Base-by-base conservation (phyloP, 2,888 invertebrate genomes). In the Coleophora deauratella region DNA sequence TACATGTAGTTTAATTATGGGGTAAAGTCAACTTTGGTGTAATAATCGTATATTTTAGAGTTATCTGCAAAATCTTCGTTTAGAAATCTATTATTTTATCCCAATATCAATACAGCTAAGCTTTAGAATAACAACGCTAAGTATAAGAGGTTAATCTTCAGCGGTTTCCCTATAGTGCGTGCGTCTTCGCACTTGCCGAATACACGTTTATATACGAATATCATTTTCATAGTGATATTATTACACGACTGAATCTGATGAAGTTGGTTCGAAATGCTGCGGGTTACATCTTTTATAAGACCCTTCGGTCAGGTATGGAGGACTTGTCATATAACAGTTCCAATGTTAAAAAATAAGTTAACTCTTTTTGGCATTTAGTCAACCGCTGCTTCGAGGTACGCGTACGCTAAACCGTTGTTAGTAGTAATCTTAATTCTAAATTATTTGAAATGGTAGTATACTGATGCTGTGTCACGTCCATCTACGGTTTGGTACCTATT, bases 211-310 rank as follows among this genome's bases (percentile, higher is more conserved):
- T 21, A 3, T n/a, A n/a, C n/a, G n/a, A n/a, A n/a, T n/a, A n/a
- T n/a, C n/a, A 21, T 21, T 21, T 21, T 21, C 21, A 21, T 4
- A 21, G 21, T 21, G 15, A 33, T 33, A 9, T 33, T 37, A 41
- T 40, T 43, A 15, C 15, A 43, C 44, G 46, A 45, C 50, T 50
- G 49, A 62, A 56, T 60, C 57, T 63, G 51, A 54, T 59, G 55
- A 50, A 55, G 52, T 50, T 52, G 45, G 40, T 41, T 47, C 54
- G 50, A 63, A 55, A 85, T 85, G 84, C 65, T 80, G 52, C 82
- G 84, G 43, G 82, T 78, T 31, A 73, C 84, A 43, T 81, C 84
- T 44, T 80, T 82, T 55, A 70, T 81, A 59, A 71, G 78, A 65
- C 69, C 66, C 47, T 80, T 78, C 56, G 68, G 75, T 43, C 80